Evolutionary conservation across 2,888 invertebrate genomes (phyloP).

Genomic region (Agrotis ipsilon): DNA sequence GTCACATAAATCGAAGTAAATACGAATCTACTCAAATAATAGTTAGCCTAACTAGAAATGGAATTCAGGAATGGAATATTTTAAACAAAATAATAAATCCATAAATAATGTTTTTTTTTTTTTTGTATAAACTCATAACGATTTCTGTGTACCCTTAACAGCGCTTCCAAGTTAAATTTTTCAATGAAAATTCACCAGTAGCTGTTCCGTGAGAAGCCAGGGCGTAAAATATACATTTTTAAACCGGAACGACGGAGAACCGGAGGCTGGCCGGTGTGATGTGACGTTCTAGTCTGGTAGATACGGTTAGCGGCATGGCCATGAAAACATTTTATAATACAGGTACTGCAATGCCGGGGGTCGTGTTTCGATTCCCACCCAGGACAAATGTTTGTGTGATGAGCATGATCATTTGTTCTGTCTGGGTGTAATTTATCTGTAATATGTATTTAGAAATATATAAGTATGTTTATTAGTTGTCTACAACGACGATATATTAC

Average conservation of each 20-base stretch:
- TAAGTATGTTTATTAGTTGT: too few species aligned
- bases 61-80: neutral
- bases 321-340: neutral
- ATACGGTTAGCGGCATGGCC: neutral
- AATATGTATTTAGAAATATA: too few species aligned
- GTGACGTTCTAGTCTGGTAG: neutral
- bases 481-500: too few species aligned
- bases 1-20: too few species aligned
- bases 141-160: neutral
- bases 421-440: too few species aligned
- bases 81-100: too few species aligned
- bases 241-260: neutral
- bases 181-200: neutral
- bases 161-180: neutral
- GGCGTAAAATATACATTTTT: neutral
- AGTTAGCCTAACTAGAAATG: neutral
- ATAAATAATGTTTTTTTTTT: too few species aligned
- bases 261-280: neutral
- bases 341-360: too few species aligned
- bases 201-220: neutral
- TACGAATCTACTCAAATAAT: too few species aligned
- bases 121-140: neutral
- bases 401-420: too few species aligned
- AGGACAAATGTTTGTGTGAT: too few species aligned
- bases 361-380: too few species aligned